Evolutionary conservation across 2,113 vertebrate species (phyloP).

Genomic region (Meles meles): DNA sequence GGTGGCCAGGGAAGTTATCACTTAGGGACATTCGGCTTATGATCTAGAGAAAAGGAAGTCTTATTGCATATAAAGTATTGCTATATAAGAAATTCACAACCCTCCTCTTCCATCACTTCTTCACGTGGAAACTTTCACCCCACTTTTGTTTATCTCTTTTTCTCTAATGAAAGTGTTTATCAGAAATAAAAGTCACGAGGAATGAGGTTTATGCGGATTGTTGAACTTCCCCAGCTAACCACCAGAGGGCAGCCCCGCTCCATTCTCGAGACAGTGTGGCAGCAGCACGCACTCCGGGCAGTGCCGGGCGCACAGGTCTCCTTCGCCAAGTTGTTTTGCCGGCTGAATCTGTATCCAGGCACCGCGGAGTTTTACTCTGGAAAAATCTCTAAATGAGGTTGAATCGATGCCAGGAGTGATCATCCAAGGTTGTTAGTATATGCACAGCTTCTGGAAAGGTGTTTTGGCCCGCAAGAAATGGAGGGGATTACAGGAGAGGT

Average conservation of each 20-base stretch:
- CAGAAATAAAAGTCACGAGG: not conserved
- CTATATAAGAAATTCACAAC: not conserved
- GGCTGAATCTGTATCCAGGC: not conserved
- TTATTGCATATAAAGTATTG: not conserved
- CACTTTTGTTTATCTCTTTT: not conserved
- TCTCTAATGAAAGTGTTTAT: not conserved
- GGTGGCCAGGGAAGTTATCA: not conserved
- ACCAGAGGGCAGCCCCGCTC: conserved; percentile 13
- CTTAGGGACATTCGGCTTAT: not conserved
- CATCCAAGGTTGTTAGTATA: not conserved
- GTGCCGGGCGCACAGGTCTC: not conserved
- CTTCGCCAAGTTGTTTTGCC: not conserved
- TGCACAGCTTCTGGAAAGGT: not conserved
- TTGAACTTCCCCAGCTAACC: not conserved
- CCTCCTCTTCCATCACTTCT: not conserved
- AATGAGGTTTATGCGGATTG: not conserved
- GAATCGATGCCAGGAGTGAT: not conserved
- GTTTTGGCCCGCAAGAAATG: not conserved
- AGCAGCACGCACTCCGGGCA: rapidly evolving
- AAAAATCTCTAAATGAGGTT: not conserved
- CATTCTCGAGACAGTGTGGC: not conserved
- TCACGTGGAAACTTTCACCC: not conserved
- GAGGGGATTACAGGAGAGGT: not conserved
- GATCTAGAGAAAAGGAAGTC: not conserved
- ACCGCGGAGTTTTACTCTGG: not conserved